phyloP scores from a whole-genome alignment of 2,797 vertebrate species.

The Acestrorhynchus altus region DNA sequence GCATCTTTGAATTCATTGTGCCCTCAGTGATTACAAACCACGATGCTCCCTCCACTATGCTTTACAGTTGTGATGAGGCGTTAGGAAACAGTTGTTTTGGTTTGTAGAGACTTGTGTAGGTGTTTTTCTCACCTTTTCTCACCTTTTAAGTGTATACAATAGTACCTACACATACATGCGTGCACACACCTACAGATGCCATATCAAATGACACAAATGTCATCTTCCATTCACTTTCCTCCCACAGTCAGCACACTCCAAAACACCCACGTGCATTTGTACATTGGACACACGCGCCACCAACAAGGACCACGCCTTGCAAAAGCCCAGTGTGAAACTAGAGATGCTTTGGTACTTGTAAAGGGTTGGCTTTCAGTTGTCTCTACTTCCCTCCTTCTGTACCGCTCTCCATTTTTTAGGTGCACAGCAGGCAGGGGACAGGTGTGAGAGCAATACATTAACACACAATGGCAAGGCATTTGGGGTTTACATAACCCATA shows the following conservation, averaged over 20 bases:
- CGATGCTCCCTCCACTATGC: no score
- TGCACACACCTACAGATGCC: not conserved
- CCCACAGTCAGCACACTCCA: not conserved
- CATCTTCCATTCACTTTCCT: not conserved
- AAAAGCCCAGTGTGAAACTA: slow-evolving; percentile 75
- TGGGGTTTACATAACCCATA: slow-evolving; percentile 69
- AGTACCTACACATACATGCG: not conserved
- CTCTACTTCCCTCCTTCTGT: slow-evolving; percentile 51
- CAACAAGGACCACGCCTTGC: slow-evolving; percentile 72
- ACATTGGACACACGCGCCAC: slow-evolving; percentile 50
- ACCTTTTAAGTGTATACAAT: not conserved
- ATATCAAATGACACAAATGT: slow-evolving; percentile 7
- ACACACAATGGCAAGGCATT: slow-evolving; percentile 70
- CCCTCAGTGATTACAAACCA: no score
- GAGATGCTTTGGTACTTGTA: slow-evolving; percentile 77
- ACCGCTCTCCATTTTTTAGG: slow-evolving; percentile 65
- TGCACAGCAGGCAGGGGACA: slow-evolving; percentile 63
- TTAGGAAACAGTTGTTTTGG: no score
- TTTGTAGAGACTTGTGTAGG: not conserved
- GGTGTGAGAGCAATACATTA: slow-evolving; percentile 76
- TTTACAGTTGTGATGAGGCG: no score
- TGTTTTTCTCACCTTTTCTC: not conserved
- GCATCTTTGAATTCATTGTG: no score
- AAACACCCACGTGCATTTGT: slow-evolving; percentile 22
- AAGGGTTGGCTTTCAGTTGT: slow-evolving; percentile 74